Evolutionary conservation across 1,140 invertebrate genomes (phyloP), one percentile per base, ranked within the genome.

Genomic region (Subanguina moxae): DNA sequence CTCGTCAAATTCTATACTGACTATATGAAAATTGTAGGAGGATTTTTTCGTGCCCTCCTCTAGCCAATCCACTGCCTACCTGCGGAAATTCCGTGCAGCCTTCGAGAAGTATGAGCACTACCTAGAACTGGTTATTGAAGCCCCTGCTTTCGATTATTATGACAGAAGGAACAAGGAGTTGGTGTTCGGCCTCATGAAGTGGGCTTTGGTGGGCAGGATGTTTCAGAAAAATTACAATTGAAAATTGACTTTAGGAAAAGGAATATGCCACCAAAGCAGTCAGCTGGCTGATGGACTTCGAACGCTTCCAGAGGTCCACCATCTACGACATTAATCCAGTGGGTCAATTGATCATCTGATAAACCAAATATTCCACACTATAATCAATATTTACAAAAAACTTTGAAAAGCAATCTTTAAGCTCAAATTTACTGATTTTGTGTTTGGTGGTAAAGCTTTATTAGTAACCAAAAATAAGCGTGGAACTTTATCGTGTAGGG

Each of bases 281-380:
- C 27, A 74, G 70, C 57, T 76, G 74, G 74, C 57, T 76, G 42
- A 61, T 61, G 19, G 74, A 76, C 27, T 76, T 77, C 57, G 74
- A 76, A 21, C 52, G 61, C 27, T 76, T 76, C 45, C 62, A 76
- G 48, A 62, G 74, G 58, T 45, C 57, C 15, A 62, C 64, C 3
- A 72, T 73, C 52, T 73, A 72, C 30, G 69, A 72, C 15, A 56
- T 73, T 19, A 73, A 74, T 30, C 30, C 70, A 19, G 68, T 70
- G n/a, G 23, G 48, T 15, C 3, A 52, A 52, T 52, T 52, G 3
- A 38, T 5, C 11, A 38, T 38, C 11, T 38, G 32, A 3, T 11
- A 38, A 38, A 5, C 32, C 32, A 38, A 38, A 5, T 38, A 38
- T 38, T 38, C 32, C n/a, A n/a, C n/a, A n/a, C n/a, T n/a, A n/a